These are phyloP conservation scores for Nomada lathburiana DNA, from an alignment of 2,888 invertebrate species.

Conservation along the genomic window DNA sequence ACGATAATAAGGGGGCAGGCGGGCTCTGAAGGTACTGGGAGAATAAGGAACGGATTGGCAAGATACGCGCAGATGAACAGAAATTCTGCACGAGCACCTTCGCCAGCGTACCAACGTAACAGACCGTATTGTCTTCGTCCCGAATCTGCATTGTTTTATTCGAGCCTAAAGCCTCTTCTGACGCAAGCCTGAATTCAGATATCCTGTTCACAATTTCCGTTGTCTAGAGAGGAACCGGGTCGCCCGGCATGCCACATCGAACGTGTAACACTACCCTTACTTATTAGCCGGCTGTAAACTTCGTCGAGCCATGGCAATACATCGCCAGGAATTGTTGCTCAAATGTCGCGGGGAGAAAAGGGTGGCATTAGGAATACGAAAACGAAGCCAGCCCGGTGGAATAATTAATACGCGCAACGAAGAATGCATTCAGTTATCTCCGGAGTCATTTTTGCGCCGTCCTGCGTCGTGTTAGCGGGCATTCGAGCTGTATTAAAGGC, in stretches of 20 bases:
- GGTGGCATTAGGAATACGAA: neutral
- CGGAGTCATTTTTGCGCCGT: neutral
- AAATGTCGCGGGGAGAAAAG: neutral
- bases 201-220: constrained; percentile 25
- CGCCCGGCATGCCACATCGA: constrained; percentile 16
- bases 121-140: constrained; percentile 58
- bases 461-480: neutral
- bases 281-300: neutral
- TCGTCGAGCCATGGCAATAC: neutral
- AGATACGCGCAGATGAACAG: constrained; percentile 40
- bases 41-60: neutral
- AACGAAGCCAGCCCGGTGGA: neutral
- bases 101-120: constrained; percentile 12
- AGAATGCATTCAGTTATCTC: neutral
- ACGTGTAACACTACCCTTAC: constrained; percentile 7
- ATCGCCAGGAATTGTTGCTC: neutral
- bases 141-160: constrained; percentile 65
- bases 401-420: neutral
- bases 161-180: constrained; percentile 39
- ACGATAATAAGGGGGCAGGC: too few species aligned
- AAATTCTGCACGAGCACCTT: constrained; percentile 51
- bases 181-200: constrained; percentile 51
- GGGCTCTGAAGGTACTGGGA: too few species aligned
- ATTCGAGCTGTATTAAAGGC: constrained; percentile 26
- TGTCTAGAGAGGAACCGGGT: constrained; percentile 35